Base-by-base conservation (phyloP, 2,113 vertebrate species). In the Rhabdornis inornatus region DNA sequence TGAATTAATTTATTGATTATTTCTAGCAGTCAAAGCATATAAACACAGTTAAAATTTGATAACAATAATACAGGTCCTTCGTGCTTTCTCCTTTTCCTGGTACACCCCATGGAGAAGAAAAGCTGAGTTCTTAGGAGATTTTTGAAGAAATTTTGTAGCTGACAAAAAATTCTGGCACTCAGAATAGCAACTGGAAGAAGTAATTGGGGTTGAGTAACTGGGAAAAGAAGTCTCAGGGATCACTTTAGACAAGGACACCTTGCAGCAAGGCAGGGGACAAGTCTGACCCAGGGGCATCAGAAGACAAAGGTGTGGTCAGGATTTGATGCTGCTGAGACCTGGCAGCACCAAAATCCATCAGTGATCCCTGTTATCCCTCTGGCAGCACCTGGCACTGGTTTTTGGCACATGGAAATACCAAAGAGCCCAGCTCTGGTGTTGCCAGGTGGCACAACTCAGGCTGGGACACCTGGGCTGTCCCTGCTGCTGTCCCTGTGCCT, bases 221-320 rank as follows among this genome's bases (percentile, higher is more conserved):
- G 55, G 55, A 52, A 60, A 85, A 50, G 35, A 71, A 71, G 7
- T 25, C 13, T 92, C 27, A 7, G 47, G 40, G 35, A 8, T 35
- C 40, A 25, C 1, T 0, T 50, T 30, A 57, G 63, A 42, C 27
- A 37, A 52, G 31, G 66, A 27, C 55, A 69, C 0, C 1, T 39
- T 83, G 50, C n/a, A 87, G 76, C 15, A 63, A 5, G 19, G 40
- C 52, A 20, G 16, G 64, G 50, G 39, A 55, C n/a, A n/a, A 3
- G 3, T n/a, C 20, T 53, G 45, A 61, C 1, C 5, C 31, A 53
- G 45, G 61, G 25, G 31, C 23, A 72, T 10, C 80, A 53, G n/a
- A 42, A 49, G 56, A 40, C 13, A 77, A 89, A 40, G 3, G 40
- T 22, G 39, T 81, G 80, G 64, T 35, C 72, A 84, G 69, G 37